Percentiles rank a stretch among this genome's conserved stretches.
Evolutionary conservation across 1,140 invertebrate genomes (phyloP).

Genomic region (Gryllus bimaculatus): DNA sequence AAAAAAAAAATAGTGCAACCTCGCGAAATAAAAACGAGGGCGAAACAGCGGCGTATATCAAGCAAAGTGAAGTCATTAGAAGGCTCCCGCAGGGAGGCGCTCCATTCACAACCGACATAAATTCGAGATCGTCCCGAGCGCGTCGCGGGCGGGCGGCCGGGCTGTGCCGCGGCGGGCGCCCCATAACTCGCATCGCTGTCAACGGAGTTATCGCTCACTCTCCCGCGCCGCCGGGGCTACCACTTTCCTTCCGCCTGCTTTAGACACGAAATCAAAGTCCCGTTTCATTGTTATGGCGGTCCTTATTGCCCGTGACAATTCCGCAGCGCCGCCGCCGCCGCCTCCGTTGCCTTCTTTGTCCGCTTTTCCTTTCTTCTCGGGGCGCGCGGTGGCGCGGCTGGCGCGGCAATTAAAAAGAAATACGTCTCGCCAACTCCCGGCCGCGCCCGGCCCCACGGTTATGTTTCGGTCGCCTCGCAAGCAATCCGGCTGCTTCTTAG

Average conservation of each 20-base stretch:
- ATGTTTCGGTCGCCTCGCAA: background rate
- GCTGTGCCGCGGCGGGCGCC: too few relatives aligned
- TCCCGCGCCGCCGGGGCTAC: background rate
- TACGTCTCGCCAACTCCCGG: background rate
- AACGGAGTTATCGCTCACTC: background rate
- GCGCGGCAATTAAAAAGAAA: background rate
- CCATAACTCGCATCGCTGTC: background rate
- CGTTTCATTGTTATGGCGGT: background rate
- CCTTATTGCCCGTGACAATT: background rate
- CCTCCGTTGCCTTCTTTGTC: background rate
- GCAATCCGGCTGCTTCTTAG: background rate
- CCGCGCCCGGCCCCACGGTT: background rate
- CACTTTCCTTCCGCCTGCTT: background rate
- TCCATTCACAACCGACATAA: background rate
- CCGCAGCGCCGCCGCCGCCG: too few relatives aligned
- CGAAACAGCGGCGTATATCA: background rate
- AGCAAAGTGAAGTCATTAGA: background rate
- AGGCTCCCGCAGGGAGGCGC: background rate
- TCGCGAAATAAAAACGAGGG: background rate
- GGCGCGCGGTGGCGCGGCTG: background rate
- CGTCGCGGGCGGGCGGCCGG: too few relatives aligned
- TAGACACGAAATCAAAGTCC: constrained; percentile 1
- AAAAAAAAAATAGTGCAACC: background rate
- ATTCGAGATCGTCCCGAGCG: background rate
- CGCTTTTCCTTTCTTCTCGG: background rate